A percentile compares a stretch with the other conserved stretches of the same genome.
phyloP scores from a whole-genome alignment of 2,888 invertebrate genomes.

The Andrena hattorfiana region DNA sequence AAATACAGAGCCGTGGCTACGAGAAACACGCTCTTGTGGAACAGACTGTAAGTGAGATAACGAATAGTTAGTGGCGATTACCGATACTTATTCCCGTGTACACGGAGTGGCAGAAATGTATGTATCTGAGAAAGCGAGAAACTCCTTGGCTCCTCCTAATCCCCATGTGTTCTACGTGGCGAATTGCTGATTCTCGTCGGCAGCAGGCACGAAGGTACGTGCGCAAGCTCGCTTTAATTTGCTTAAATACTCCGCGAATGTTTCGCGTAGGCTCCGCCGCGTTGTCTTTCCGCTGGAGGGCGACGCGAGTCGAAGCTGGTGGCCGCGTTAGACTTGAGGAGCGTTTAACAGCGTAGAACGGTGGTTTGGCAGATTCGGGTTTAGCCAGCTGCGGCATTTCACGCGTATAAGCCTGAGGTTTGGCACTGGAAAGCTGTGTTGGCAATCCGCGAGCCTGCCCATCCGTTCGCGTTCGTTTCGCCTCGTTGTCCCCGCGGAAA shows the following conservation, averaged over 20 bases:
- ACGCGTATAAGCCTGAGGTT: slow-evolving; percentile 67
- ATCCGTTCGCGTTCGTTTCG: slow-evolving; percentile 54
- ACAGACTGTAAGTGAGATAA: too few relatives aligned
- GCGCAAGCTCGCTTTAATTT: slow-evolving; percentile 9
- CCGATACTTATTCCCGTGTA: too few relatives aligned
- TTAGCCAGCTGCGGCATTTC: slow-evolving; percentile 69
- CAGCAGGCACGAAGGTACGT: background rate
- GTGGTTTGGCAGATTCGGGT: slow-evolving; percentile 64
- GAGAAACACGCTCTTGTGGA: too few relatives aligned
- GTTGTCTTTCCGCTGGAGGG: slow-evolving; percentile 1
- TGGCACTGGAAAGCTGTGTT: slow-evolving; percentile 62
- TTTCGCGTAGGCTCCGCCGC: background rate
- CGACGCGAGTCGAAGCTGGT: slow-evolving; percentile 12
- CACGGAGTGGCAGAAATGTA: too few relatives aligned
- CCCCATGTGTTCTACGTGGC: slow-evolving; percentile 4
- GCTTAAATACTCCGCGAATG: slow-evolving; percentile 16
- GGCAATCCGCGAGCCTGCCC: slow-evolving; percentile 51
- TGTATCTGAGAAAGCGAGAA: background rate
- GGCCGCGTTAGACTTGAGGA: slow-evolving; percentile 46
- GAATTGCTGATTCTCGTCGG: slow-evolving; percentile 31
- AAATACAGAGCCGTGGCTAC: too few relatives aligned
- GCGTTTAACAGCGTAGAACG: slow-evolving; percentile 42
- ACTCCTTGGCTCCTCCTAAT: slow-evolving; percentile 22
- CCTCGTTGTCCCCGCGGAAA: slow-evolving; percentile 38
- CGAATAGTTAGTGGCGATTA: too few relatives aligned